phyloP scores from a whole-genome alignment of 2,113 vertebrate genomes.

The Odobenus rosmarus region DNA sequence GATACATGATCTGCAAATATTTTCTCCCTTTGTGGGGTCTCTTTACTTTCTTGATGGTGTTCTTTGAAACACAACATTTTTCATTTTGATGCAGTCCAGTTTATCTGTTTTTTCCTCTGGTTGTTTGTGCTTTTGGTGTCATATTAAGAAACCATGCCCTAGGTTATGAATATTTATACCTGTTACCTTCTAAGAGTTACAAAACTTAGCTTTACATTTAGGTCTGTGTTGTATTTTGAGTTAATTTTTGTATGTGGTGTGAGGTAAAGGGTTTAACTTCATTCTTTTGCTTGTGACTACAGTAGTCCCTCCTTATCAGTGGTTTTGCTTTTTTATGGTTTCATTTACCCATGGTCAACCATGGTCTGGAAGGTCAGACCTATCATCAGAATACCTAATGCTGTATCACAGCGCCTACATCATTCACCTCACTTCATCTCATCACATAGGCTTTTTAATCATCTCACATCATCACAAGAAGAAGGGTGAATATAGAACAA shows the following conservation, averaged over 20 bases:
- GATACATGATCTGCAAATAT: neutral
- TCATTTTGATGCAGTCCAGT: neutral
- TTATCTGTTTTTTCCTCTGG: neutral
- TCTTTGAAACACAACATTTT: neutral
- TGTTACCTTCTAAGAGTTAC: constrained; percentile 44
- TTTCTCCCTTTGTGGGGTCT: neutral
- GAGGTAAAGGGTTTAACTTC: neutral
- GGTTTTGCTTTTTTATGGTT: neutral
- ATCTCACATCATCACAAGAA: neutral
- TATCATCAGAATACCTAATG: neutral
- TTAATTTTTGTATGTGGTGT: neutral
- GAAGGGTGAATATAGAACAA: neutral
- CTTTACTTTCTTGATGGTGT: neutral
- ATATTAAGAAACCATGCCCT: neutral
- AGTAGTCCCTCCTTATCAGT: neutral
- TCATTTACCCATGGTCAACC: neutral
- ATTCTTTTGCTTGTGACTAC: neutral
- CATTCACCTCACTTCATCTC: neutral
- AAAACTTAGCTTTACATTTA: neutral
- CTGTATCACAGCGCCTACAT: neutral
- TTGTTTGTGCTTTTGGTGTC: neutral
- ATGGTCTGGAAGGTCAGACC: neutral
- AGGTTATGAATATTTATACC: neutral
- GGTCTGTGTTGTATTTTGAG: neutral
- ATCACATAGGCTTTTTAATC: neutral